Base-by-base conservation (phyloP, 2,888 invertebrate species). In the Microdon myrmicae region DNA sequence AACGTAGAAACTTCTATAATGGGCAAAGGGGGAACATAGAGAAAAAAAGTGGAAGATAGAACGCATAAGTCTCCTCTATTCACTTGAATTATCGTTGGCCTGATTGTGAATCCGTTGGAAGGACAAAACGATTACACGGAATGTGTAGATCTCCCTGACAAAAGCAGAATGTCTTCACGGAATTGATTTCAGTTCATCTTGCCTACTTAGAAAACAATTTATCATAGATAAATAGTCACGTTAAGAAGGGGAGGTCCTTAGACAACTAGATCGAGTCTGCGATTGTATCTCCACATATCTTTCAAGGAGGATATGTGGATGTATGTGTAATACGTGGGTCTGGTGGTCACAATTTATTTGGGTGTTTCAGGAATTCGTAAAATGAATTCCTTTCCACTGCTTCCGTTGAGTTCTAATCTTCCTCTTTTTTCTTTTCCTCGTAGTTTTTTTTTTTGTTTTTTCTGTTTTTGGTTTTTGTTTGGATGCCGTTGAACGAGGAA, bases 151-250 rank as follows among this genome's bases (percentile, higher is more conserved):
- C 56, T 43, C 35, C 28, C 29, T 53, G 64, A 64, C 64, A 64
- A 58, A 51, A 58, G 51, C 64, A 64, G 64, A 53, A 53, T 58
- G 56, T 47, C 47, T 37, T 47, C 64, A 43, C 29, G 51, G 64
- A 64, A 64, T 64, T 64, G 64, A 64, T 64, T 64, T 53, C 58
- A 53, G 64, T 64, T 58, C 64, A 64, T 64, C 64, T 58, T 47
- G 64, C 64, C 64, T 58, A 64, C 64, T 64, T 58, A 58, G 51
- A 53, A 53, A 58, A 58, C 64, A 64, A 64, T 64, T 64, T 64
- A 64, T 64, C 64, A 64, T 58, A 64, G 58, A 58, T 64, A 64
- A 64, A 53, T 64, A 64, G 64, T 64, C 58, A 58, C 58, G 58
- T 64, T 64, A 64, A 58, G 51, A 64, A 47, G 51, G 47, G 58